Evolutionary conservation across 1,140 invertebrate genomes (phyloP).

Genomic region (Chrysopa pallens): DNA sequence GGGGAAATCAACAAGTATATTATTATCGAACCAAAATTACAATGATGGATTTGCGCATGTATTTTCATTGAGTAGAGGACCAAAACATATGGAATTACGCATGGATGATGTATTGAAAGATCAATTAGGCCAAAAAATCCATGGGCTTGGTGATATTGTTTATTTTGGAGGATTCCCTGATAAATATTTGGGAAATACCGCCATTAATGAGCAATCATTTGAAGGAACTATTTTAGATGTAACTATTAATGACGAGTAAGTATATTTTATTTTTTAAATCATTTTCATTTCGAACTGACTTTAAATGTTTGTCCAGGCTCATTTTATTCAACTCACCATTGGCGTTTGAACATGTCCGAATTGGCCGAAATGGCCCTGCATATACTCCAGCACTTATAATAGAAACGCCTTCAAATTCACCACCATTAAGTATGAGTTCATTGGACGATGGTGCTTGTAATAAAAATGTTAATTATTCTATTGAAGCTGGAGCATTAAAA

Average conservation of each 20-base stretch:
- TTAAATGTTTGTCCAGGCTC: conserved; percentile 25
- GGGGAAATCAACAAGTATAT: conserved; percentile 39
- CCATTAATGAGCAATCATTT: conserved; percentile 17
- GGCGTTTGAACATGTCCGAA: conserved; percentile 46
- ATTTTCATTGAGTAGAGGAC: conserved; percentile 31
- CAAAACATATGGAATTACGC: conserved; percentile 32
- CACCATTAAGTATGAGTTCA: conserved; percentile 19
- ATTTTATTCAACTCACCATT: conserved; percentile 44
- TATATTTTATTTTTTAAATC: conserved; percentile 7
- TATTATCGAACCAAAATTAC: conserved; percentile 37
- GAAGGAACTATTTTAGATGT: conserved; percentile 61
- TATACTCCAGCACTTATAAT: neutral
- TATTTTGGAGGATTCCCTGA: conserved; percentile 45
- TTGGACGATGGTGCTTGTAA: conserved; percentile 30
- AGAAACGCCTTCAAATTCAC: conserved; percentile 8
- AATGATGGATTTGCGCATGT: conserved; percentile 46
- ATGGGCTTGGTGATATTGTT: conserved; percentile 21
- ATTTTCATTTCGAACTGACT: too few species aligned
- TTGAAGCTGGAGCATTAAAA: conserved; percentile 65
- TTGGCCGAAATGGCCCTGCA: conserved; percentile 41
- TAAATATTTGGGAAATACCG: conserved; percentile 27
- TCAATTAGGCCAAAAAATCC: neutral
- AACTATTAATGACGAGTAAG: conserved; percentile 60
- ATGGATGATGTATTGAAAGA: conserved; percentile 42
- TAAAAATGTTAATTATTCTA: conserved; percentile 50